Evolutionary conservation across 2,113 vertebrate genomes (phyloP).

Genomic region (Grus americana): DNA sequence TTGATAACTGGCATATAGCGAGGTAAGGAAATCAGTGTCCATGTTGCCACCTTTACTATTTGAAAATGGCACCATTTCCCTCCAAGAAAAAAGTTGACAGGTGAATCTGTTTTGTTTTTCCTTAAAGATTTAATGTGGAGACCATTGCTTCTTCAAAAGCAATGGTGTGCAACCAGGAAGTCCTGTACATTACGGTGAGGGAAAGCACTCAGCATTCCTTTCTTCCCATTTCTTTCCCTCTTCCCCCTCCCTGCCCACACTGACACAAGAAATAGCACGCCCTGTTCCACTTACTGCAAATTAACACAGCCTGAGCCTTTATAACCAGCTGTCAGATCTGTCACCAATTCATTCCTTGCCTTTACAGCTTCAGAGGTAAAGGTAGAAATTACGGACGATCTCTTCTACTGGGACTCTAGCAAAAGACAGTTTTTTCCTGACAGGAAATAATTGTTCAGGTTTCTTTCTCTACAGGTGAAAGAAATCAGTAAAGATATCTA

Average conservation of each 20-base stretch:
- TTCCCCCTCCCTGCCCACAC: not conserved
- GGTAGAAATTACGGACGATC: not conserved
- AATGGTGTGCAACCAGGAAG: not conserved
- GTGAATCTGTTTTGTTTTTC: not conserved
- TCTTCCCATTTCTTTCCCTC: not conserved
- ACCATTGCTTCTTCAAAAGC: not conserved
- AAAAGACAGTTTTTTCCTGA: not conserved
- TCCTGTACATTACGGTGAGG: not conserved
- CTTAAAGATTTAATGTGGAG: not conserved
- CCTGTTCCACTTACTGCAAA: not conserved
- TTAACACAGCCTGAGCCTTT: constrained; percentile 4
- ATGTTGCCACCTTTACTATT: fast-evolving
- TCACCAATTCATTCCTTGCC: not conserved
- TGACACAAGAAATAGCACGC: not conserved
- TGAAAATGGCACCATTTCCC: not conserved
- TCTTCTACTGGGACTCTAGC: not conserved
- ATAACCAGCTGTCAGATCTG: constrained; percentile 4
- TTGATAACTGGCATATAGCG: not conserved
- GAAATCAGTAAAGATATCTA: not conserved
- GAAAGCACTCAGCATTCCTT: not conserved
- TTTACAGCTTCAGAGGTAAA: constrained; percentile 1
- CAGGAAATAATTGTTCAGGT: not conserved
- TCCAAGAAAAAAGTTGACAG: not conserved
- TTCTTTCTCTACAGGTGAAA: not conserved
- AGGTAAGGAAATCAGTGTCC: not conserved